Evolutionary conservation across 1,140 invertebrate species (phyloP).

Genomic region (Arctopsyche grandis): DNA sequence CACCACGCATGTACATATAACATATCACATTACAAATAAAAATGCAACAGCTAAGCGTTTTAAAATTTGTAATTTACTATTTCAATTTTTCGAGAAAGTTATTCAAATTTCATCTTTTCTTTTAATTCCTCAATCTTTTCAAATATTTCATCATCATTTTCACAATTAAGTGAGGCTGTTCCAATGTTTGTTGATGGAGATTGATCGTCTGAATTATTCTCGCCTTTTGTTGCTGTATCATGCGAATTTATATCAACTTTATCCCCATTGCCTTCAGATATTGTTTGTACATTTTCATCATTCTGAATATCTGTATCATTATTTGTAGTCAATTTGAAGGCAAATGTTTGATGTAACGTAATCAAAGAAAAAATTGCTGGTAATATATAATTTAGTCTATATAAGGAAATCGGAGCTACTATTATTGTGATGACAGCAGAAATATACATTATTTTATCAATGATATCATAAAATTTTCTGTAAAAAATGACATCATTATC

Average conservation of each 20-base stretch:
- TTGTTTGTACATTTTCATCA: neutral
- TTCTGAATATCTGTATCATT: neutral
- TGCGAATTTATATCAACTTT: neutral
- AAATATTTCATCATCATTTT: conserved; percentile 4
- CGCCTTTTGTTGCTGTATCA: neutral
- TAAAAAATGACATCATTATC: conserved; percentile 54
- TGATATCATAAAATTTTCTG: conserved; percentile 64
- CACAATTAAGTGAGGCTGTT: conserved; percentile 34
- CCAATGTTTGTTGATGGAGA: conserved; percentile 27
- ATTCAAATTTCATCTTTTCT: conserved; percentile 31
- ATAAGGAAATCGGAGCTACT: conserved; percentile 68
- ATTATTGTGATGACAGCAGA: conserved; percentile 65
- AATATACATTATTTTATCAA: conserved; percentile 64
- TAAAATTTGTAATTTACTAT: no score
- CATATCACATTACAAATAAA: no score
- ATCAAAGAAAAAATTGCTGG: conserved; percentile 66
- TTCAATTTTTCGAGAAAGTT: neutral
- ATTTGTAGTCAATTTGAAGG: neutral
- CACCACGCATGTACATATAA: no score
- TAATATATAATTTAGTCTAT: conserved; percentile 68
- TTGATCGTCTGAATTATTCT: neutral
- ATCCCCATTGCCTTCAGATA: neutral
- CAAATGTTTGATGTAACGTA: conserved; percentile 66
- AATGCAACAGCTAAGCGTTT: no score
- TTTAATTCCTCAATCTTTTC: conserved; percentile 36